Percentiles rank a stretch among this genome's conserved stretches.
Evolutionary conservation across 37 sponge, comb jelly and placozoan species (phyloP).

Genomic region (Cliona cf. orientalis): DNA sequence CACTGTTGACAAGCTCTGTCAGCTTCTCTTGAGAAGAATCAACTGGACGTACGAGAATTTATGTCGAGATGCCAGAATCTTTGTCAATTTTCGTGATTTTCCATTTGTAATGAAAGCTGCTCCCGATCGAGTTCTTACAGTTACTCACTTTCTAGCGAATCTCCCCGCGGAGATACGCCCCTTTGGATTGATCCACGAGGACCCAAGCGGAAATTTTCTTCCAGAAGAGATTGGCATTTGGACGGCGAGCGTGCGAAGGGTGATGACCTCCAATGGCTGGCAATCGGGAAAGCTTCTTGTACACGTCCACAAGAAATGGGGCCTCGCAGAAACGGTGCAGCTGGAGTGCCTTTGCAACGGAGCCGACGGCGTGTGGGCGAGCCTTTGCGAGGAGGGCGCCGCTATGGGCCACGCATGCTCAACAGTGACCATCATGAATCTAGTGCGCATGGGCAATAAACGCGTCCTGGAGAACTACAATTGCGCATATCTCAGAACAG

Average conservation of each 20-base stretch:
- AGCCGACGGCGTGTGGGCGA: constrained; percentile 90
- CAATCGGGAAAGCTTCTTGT: constrained; percentile 60
- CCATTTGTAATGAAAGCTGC: constrained; percentile 56
- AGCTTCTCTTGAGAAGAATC: constrained; percentile 60
- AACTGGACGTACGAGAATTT: constrained; percentile 55
- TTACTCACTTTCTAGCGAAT: constrained; percentile 59
- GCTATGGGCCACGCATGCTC: constrained; percentile 88
- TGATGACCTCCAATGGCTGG: constrained; percentile 81
- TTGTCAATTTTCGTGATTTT: constrained; percentile 85
- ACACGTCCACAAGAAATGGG: constrained; percentile 91
- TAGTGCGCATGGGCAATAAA: constrained; percentile 80
- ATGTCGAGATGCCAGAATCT: constrained; percentile 37
- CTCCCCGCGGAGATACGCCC: constrained; percentile 58
- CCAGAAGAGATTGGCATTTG: constrained; percentile 83
- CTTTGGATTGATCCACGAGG: constrained; percentile 76
- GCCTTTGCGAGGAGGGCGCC: constrained; percentile 89
- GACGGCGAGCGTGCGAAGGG: constrained; percentile 69
- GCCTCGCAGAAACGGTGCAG: constrained; percentile 54
- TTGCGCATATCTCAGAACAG: constrained; percentile 68
- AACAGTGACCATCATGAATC: constrained; percentile 82
- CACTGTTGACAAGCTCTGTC: constrained; percentile 61
- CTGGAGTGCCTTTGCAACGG: constrained; percentile 82
- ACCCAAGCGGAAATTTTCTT: constrained; percentile 73
- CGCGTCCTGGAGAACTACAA: constrained; percentile 74
- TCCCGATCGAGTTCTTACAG: constrained; percentile 62